phyloP scores from a whole-genome alignment of 2,113 vertebrate species.

The Puntigrus tetrazona region DNA sequence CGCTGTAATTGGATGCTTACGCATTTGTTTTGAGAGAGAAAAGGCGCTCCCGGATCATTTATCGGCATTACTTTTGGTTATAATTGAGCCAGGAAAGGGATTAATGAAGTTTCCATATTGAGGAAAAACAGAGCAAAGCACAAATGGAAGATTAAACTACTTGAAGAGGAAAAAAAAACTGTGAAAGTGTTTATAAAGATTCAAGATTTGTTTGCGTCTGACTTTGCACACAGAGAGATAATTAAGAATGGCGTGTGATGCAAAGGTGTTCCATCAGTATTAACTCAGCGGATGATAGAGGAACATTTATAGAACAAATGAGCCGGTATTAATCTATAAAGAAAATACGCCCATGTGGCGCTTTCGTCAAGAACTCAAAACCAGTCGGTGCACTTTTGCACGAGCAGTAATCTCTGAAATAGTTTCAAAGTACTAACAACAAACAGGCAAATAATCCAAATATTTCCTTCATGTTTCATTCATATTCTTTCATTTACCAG shows the following conservation, averaged over 20 bases:
- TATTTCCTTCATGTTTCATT: too few relatives aligned
- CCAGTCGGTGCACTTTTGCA: neutral
- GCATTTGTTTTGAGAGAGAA: slow-evolving; percentile 28
- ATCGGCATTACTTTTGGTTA: slow-evolving; percentile 9
- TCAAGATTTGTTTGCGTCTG: slow-evolving; percentile 18
- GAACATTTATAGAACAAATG: slow-evolving; percentile 10
- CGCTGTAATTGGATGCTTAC: slow-evolving; percentile 9
- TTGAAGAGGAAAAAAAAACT: neutral
- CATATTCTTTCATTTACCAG: neutral
- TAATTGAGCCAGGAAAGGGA: slow-evolving; percentile 15
- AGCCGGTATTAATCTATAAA: neutral
- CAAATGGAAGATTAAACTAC: neutral
- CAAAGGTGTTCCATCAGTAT: neutral
- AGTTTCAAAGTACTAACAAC: neutral
- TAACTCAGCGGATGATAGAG: slow-evolving; percentile 14
- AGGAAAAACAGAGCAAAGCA: neutral
- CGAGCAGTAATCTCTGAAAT: neutral
- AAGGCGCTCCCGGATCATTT: slow-evolving; percentile 32
- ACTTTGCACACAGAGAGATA: slow-evolving; percentile 15
- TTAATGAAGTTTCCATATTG: slow-evolving; percentile 43
- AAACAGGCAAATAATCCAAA: too few relatives aligned
- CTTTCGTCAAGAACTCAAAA: neutral
- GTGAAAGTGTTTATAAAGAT: neutral
- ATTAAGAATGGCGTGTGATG: slow-evolving; percentile 22
- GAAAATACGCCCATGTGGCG: neutral